Evolutionary conservation across 2,797 vertebrate species (phyloP).

Genomic region (Premnoplex brunnescens): DNA sequence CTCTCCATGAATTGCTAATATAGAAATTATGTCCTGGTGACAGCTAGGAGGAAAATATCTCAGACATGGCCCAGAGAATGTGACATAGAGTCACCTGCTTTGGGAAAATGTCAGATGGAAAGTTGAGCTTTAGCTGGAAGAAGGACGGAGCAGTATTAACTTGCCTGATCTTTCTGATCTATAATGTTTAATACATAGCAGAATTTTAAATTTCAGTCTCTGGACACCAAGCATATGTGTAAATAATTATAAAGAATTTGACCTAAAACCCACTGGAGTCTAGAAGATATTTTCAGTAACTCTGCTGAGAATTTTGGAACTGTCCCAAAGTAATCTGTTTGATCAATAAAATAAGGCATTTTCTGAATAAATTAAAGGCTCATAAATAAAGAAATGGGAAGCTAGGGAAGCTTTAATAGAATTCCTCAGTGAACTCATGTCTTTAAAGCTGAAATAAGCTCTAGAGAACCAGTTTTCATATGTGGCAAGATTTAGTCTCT

Average conservation of each 20-base stretch:
- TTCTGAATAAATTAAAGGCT: background rate
- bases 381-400: background rate
- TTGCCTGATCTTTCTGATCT: background rate
- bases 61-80: rapidly evolving
- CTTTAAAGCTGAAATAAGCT: background rate
- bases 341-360: background rate
- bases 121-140: background rate
- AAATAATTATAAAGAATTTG: background rate
- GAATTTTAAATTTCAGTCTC: background rate
- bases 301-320: background rate
- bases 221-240: background rate
- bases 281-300: background rate
- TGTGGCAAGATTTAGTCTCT: background rate
- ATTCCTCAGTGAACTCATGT: background rate
- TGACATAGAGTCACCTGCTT: background rate
- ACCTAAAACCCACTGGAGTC: background rate
- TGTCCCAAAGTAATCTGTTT: background rate
- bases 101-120: background rate
- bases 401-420: background rate
- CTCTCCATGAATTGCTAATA: background rate
- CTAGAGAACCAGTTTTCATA: background rate
- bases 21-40: background rate
- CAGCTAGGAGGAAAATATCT: background rate
- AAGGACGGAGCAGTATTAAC: background rate
- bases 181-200: background rate